These are phyloP conservation scores for Turdus rufiventris DNA, from an alignment of 2,113 vertebrate species.

Conservation along the genomic window DNA sequence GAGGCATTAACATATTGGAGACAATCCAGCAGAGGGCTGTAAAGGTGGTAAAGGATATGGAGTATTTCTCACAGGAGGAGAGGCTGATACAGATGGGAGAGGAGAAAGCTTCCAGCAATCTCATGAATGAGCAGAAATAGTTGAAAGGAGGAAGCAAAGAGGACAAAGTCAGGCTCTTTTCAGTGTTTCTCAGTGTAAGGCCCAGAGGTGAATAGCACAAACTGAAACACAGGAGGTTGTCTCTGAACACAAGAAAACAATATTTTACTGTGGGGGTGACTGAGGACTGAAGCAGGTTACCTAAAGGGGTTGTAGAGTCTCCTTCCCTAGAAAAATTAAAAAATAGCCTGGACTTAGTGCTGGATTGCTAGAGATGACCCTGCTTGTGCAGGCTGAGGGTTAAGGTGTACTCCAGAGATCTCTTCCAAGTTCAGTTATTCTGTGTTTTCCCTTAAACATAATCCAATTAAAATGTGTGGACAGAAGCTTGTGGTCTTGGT, in stretches of 20 bases:
- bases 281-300: background rate
- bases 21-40: background rate
- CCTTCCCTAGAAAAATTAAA: background rate
- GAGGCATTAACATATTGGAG: background rate
- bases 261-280: background rate
- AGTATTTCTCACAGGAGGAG: background rate
- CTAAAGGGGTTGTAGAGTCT: background rate
- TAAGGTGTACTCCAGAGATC: background rate
- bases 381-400: background rate
- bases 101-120: background rate
- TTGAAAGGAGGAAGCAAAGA: background rate
- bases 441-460: background rate
- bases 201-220: background rate
- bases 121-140: background rate
- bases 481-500: background rate
- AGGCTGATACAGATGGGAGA: background rate
- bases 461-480: background rate
- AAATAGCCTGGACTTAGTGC: background rate
- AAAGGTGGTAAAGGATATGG: background rate
- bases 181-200: background rate
- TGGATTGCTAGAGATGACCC: background rate
- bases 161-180: background rate
- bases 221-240: background rate
- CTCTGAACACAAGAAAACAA: background rate
- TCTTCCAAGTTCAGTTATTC: background rate